phyloP scores from a whole-genome alignment of 37 sponge, comb jelly and placozoan genomes.

The Aphrocallistes beatrix region DNA sequence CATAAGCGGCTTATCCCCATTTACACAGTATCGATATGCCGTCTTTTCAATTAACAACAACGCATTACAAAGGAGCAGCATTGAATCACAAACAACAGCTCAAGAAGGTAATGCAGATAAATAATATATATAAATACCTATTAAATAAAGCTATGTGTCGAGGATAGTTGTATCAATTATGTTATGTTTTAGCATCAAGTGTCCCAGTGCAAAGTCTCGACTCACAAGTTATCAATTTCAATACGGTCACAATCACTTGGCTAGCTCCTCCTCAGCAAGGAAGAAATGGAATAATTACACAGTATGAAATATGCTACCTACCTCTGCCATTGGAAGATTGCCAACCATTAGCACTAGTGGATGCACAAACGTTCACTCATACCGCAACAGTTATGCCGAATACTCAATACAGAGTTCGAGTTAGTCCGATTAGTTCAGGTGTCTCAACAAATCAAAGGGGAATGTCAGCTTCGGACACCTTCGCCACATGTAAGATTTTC shows the following conservation, averaged over 20 bases:
- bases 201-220: neutral
- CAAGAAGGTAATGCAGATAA: conserved; percentile 17
- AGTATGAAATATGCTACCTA: conserved; percentile 8
- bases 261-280: neutral
- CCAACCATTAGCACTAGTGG: neutral
- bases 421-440: neutral
- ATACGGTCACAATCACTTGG: neutral
- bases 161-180: neutral
- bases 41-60: conserved; percentile 11
- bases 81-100: neutral
- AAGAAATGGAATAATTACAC: neutral
- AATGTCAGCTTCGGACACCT: neutral
- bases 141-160: neutral
- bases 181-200: neutral
- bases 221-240: neutral
- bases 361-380: neutral
- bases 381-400: neutral
- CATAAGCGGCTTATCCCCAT: neutral
- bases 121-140: no score
- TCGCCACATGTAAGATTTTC: neutral
- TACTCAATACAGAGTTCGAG: neutral
- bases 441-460: neutral
- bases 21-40: neutral
- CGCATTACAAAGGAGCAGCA: neutral
- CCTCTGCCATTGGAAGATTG: neutral